Percentiles rank a stretch among this genome's conserved stretches.
Conservation (phyloP, 2,888 invertebrate species). For the Plagodis dolabraria region DNA sequence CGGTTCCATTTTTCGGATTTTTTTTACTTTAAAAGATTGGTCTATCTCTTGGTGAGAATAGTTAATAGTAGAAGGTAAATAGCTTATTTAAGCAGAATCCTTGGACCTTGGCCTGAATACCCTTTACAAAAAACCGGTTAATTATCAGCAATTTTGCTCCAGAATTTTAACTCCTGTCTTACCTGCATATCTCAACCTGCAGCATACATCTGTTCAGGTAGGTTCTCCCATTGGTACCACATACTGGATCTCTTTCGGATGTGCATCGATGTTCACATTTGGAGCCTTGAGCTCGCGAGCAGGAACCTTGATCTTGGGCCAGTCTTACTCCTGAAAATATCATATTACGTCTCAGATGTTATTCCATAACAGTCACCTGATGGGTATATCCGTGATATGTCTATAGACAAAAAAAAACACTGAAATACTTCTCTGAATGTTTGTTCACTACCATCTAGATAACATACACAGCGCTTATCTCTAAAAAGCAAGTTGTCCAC, state of each 20-base stretch:
- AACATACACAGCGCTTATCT: too few species aligned
- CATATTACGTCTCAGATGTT: not conserved
- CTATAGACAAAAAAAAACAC: not conserved
- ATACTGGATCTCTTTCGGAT: slow-evolving; percentile 93
- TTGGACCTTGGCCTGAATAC: too few species aligned
- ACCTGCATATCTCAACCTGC: slow-evolving; percentile 91
- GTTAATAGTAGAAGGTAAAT: too few species aligned
- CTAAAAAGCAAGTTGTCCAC: too few species aligned
- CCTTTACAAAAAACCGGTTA: too few species aligned
- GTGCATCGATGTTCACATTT: slow-evolving; percentile 91
- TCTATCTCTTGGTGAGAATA: too few species aligned
- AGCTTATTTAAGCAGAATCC: too few species aligned
- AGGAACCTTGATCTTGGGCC: slow-evolving; percentile 83
- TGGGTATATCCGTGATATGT: not conserved
- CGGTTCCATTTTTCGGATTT: too few species aligned
- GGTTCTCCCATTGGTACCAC: slow-evolving; percentile 90
- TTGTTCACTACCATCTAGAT: too few species aligned
- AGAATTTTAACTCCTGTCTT: slow-evolving; percentile 6
- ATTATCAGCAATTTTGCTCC: too few species aligned
- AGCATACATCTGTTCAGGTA: slow-evolving; percentile 93
- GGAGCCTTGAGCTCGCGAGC: slow-evolving; percentile 87
- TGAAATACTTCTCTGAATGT: too few species aligned
- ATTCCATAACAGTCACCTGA: not conserved
- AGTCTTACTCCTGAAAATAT: slow-evolving; percentile 70
- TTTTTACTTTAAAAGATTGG: too few species aligned